Conservation (phyloP, 2,113 vertebrate species). For the Rhipidura dahli region DNA sequence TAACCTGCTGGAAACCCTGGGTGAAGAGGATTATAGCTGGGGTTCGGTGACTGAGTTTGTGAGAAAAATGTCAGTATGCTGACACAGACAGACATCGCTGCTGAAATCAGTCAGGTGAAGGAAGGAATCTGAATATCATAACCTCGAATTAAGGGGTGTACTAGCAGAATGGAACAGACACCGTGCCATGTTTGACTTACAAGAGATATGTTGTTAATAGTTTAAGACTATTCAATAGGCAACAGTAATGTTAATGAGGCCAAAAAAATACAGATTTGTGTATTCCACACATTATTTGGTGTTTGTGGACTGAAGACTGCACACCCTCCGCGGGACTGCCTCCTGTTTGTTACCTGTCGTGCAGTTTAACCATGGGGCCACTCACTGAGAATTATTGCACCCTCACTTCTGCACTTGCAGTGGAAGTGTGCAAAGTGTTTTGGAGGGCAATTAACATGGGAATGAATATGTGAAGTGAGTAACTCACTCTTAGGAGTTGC, state of each 20-base stretch:
- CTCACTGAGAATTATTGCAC: background rate
- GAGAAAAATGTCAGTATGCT: background rate
- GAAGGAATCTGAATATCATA: background rate
- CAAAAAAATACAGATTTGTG: background rate
- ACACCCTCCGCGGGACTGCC: background rate
- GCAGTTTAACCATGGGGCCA: background rate
- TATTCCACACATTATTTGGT: background rate
- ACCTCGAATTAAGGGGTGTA: background rate
- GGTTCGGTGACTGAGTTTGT: background rate
- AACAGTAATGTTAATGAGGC: background rate
- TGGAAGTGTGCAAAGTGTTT: too few relatives aligned
- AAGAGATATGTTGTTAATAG: background rate
- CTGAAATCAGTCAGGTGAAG: background rate
- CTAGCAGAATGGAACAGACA: background rate
- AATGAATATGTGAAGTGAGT: background rate
- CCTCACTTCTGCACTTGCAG: background rate
- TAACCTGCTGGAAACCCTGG: background rate
- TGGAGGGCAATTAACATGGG: background rate
- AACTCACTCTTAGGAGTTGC: background rate
- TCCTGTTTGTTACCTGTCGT: background rate
- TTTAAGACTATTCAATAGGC: background rate
- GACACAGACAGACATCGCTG: background rate
- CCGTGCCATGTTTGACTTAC: background rate
- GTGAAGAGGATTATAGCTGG: background rate
- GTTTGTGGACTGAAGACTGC: background rate